Conservation (phyloP, 2,888 invertebrate species). For the Nomada ruficornis region DNA sequence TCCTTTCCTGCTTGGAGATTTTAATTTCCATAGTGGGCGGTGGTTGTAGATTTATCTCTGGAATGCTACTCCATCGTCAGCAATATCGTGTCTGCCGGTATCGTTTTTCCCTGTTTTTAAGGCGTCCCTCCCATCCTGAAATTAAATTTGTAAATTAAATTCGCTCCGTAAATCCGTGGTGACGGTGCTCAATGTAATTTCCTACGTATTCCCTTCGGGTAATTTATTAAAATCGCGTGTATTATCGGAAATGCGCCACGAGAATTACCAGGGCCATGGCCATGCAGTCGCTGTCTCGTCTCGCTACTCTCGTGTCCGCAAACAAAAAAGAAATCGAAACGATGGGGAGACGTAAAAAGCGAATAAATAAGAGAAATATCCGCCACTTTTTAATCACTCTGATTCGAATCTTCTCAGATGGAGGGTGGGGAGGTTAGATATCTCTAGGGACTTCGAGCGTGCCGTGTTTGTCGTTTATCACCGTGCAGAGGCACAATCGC, state of each 20-base stretch:
- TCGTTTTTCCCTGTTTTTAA: constrained; percentile 15
- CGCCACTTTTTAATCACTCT: constrained; percentile 49
- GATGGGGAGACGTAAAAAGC: background rate
- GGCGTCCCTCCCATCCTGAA: constrained; percentile 35
- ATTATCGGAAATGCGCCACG: constrained; percentile 39
- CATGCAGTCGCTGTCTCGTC: background rate
- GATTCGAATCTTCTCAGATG: constrained; percentile 30
- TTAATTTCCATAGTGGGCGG: constrained; percentile 47
- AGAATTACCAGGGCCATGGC: background rate
- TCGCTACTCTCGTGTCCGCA: background rate
- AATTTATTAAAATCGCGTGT: constrained; percentile 59
- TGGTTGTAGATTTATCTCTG: constrained; percentile 47
- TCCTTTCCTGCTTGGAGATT: constrained; percentile 28
- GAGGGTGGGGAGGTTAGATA: background rate
- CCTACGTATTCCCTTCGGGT: constrained; percentile 39
- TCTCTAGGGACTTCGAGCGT: constrained; percentile 9
- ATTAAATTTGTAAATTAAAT: constrained; percentile 62
- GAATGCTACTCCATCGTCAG: constrained; percentile 58
- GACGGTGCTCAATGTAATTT: constrained; percentile 44
- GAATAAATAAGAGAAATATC: background rate
- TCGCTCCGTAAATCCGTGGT: constrained; percentile 37
- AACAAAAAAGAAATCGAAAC: background rate
- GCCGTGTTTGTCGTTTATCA: constrained; percentile 13
- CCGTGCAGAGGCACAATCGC: background rate
- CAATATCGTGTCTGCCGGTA: constrained; percentile 46